These are phyloP conservation scores for Orthonychiurus folsomi DNA, from an alignment of 2,888 invertebrate species.

Conservation along the genomic window DNA sequence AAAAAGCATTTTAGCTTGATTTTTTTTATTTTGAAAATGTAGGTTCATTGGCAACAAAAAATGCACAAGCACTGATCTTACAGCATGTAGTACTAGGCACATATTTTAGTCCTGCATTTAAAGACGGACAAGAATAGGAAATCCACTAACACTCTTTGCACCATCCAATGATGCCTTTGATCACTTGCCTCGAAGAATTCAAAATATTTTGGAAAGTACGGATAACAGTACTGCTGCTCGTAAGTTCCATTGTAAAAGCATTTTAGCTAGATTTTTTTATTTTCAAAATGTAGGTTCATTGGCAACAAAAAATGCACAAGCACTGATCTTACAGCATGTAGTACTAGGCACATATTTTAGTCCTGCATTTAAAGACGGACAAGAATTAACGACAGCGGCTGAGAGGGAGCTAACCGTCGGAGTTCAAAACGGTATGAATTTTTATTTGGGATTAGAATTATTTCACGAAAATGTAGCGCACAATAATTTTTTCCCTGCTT, in stretches of 20 bases:
- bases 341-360: conserved; percentile 39
- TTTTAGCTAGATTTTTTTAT: too few species aligned
- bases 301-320: conserved; percentile 33
- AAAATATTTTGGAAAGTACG: conserved; percentile 33
- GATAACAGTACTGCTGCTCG: conserved; percentile 14
- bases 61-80: conserved; percentile 37
- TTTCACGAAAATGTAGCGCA: not conserved
- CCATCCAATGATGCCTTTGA: conserved; percentile 40
- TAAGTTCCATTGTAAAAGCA: too few species aligned
- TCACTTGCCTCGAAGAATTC: conserved; percentile 32
- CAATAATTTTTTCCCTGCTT: not conserved
- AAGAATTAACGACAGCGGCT: conserved; percentile 39
- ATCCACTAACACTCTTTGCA: conserved; percentile 40
- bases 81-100: conserved; percentile 40
- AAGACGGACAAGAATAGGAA: conserved; percentile 40
- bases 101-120: conserved; percentile 39
- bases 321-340: conserved; percentile 38
- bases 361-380: conserved; percentile 39
- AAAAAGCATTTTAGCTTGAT: too few species aligned
- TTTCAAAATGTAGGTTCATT: conserved; percentile 20
- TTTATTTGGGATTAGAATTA: conserved; percentile 9
- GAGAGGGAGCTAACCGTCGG: conserved; percentile 38
- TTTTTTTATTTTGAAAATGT: too few species aligned
- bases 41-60: conserved; percentile 20
- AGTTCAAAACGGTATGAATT: conserved; percentile 35